Conservation (phyloP, 2,888 invertebrate genomes). For the Horisme vitalbata region DNA sequence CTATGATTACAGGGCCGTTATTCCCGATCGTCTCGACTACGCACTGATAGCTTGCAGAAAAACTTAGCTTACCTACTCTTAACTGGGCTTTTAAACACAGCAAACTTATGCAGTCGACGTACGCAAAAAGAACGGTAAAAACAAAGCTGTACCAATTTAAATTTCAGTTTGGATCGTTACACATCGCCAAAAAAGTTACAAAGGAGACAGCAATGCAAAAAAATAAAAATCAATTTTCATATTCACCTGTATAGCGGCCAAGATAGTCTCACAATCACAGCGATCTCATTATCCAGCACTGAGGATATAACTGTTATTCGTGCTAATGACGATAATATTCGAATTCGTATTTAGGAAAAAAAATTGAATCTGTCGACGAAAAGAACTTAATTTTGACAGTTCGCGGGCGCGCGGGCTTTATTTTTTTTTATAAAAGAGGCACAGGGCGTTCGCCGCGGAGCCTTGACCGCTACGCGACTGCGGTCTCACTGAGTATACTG, state of each 20-base stretch:
- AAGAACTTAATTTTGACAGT: conserved; percentile 58
- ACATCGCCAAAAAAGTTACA: conserved; percentile 38
- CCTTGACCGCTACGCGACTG: conserved; percentile 78
- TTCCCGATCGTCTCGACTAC: conserved; percentile 68
- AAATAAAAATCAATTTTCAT: conserved; percentile 45
- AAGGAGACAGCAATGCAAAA: conserved; percentile 54
- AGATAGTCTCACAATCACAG: conserved; percentile 73
- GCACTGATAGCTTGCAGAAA: conserved; percentile 61
- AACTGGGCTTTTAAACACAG: too few species aligned
- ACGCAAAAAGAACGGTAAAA: conserved; percentile 30
- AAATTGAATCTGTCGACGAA: conserved; percentile 25
- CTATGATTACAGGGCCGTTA: conserved; percentile 83
- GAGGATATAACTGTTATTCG: conserved; percentile 72
- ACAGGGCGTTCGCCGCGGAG: conserved; percentile 56
- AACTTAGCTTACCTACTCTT: conserved; percentile 27
- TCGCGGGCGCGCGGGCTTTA: conserved; percentile 74
- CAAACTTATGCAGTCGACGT: conserved; percentile 10
- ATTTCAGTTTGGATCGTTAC: conserved; percentile 38
- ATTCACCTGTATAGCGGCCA: conserved; percentile 76
- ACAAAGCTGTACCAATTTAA: conserved; percentile 29
- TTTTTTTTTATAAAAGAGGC: conserved; percentile 52
- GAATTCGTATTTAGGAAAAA: conserved; percentile 23
- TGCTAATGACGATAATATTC: conserved; percentile 54
- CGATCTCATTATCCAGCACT: conserved; percentile 76
- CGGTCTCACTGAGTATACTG: conserved; percentile 67